These are phyloP conservation scores for Drymodes brunneopygia DNA, from an alignment of 2,113 vertebrate species.

Conservation along the genomic window DNA sequence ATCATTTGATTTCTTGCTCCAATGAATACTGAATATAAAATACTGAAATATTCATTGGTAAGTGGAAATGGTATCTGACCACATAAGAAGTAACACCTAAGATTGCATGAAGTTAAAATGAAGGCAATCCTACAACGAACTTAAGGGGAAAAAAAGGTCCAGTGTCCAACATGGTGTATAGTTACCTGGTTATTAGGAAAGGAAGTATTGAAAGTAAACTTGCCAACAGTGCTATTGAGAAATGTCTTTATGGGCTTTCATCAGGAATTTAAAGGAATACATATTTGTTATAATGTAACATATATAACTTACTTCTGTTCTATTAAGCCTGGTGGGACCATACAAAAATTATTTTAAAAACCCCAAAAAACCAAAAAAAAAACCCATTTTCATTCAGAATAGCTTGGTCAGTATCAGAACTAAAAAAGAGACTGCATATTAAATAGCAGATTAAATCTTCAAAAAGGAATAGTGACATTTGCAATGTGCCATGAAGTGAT, in stretches of 20 bases:
- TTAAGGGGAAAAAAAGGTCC: background rate
- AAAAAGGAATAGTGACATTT: background rate
- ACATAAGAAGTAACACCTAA: background rate
- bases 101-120: background rate
- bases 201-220: background rate
- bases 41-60: conserved; percentile 19
- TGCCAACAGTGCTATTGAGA: background rate
- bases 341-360: background rate
- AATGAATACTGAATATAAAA: conserved; percentile 1
- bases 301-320: background rate
- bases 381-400: background rate
- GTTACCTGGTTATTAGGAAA: background rate
- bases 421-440: background rate
- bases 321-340: background rate
- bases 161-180: background rate
- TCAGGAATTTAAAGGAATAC: background rate
- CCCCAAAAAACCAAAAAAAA: background rate
- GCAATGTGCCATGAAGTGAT: background rate
- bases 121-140: background rate
- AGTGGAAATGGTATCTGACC: background rate
- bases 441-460: background rate
- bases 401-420: background rate
- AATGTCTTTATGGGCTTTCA: background rate
- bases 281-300: background rate
- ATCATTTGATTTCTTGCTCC: background rate